Percentiles rank a stretch among this genome's conserved stretches.
Evolutionary conservation across 2,113 vertebrate genomes (phyloP).

Genomic region (Gallinago media): DNA sequence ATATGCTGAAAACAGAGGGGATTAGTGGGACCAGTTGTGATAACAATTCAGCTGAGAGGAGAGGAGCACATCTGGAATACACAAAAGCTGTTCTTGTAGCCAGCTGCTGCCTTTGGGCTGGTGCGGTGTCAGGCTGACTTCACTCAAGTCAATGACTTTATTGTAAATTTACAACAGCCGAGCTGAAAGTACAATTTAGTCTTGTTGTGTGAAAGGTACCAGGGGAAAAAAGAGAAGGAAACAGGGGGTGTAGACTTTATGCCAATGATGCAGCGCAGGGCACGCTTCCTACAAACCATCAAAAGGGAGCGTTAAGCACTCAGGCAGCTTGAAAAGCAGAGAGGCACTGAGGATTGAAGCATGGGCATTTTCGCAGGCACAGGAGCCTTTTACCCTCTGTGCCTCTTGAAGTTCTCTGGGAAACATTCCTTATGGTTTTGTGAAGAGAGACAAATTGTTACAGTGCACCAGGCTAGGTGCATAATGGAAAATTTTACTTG

Average conservation of each 20-base stretch:
- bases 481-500: slow-evolving; percentile 20
- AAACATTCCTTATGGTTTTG: background rate
- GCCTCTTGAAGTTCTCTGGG: background rate
- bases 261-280: background rate
- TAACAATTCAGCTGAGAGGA: background rate
- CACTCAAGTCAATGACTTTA: background rate
- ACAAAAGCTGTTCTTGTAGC: background rate
- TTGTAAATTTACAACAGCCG: background rate
- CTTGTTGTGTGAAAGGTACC: background rate
- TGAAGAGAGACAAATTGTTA: slow-evolving; percentile 29
- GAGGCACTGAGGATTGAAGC: background rate
- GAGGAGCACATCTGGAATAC: background rate
- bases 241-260: rapidly evolving
- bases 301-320: background rate
- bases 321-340: background rate
- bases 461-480: background rate
- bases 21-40: background rate
- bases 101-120: background rate
- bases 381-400: background rate
- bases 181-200: background rate
- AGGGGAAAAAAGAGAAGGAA: background rate
- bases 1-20: background rate
- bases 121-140: background rate
- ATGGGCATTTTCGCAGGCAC: background rate
- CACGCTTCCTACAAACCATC: background rate